A percentile compares a stretch with the other conserved stretches of the same genome.
These are phyloP conservation scores for Crossaster papposus DNA, from an alignment of 53 echinoderm and acorn worm species.

Conservation along the genomic window DNA sequence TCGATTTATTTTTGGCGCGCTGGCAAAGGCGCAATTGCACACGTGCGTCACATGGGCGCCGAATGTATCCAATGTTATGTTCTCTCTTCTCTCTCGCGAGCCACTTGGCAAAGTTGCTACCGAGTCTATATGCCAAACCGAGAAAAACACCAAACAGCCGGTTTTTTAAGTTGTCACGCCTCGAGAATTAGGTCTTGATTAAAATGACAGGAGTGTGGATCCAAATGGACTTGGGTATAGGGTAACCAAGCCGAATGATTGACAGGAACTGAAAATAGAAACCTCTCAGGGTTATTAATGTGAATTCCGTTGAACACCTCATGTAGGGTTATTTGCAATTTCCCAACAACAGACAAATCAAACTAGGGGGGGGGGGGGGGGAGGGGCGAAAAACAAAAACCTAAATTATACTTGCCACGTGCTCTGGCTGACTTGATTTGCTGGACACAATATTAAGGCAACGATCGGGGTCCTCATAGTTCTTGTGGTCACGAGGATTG, in stretches of 20 bases:
- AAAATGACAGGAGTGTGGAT: constrained; percentile 4
- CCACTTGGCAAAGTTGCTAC: constrained; percentile 11
- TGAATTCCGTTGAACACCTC: too few species aligned
- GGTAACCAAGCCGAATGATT: not conserved
- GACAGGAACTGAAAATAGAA: not conserved
- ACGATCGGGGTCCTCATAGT: too few species aligned
- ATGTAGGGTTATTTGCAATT: too few species aligned
- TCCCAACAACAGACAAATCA: too few species aligned
- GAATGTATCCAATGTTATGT: constrained; percentile 48
- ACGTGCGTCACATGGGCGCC: constrained; percentile 51
- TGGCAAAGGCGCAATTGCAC: constrained; percentile 33
- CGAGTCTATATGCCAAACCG: not conserved
- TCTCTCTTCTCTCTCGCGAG: not conserved
- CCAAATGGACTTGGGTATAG: not conserved
- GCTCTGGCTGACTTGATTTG: too few species aligned
- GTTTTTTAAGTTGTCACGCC: not conserved
- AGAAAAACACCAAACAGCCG: not conserved
- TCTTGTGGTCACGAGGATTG: too few species aligned
- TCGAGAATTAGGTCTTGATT: constrained; percentile 10
- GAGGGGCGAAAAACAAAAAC: too few species aligned
- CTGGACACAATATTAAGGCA: too few species aligned
- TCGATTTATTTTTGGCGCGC: constrained; percentile 45
- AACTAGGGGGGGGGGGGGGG: too few species aligned
- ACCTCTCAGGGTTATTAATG: not conserved
- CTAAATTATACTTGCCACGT: too few species aligned